Conservation (phyloP, 2,113 vertebrate species). For the Mugil cephalus region DNA sequence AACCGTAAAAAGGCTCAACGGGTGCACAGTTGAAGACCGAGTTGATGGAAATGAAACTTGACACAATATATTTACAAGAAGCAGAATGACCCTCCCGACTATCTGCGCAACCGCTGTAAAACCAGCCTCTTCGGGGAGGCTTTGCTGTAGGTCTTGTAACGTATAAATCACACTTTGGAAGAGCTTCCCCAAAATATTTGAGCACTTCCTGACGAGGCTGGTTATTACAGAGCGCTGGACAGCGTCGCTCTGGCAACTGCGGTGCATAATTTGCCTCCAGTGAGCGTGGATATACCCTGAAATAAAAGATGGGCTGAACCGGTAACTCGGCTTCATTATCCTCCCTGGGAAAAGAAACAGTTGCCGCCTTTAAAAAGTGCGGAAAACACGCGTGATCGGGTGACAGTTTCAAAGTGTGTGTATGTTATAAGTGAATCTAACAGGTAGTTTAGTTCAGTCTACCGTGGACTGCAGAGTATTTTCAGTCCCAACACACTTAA, state of each 20-base stretch:
- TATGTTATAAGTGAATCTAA: constrained; percentile 15
- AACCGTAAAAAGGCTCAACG: too few relatives aligned
- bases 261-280: constrained; percentile 69
- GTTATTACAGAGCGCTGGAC: constrained; percentile 68
- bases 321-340: constrained; percentile 26
- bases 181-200: constrained; percentile 63
- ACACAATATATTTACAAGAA: neutral
- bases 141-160: constrained; percentile 68
- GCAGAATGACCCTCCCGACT: neutral
- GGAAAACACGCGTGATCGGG: constrained; percentile 42
- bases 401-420: constrained; percentile 35
- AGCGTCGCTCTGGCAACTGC: constrained; percentile 62
- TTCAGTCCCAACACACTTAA: constrained; percentile 2
- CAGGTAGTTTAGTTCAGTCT: constrained; percentile 62
- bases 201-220: constrained; percentile 63
- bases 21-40: too few relatives aligned
- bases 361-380: constrained; percentile 24
- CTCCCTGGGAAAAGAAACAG: constrained; percentile 18
- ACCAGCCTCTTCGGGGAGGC: constrained; percentile 15
- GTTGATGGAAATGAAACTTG: too few relatives aligned
- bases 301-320: constrained; percentile 70
- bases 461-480: constrained; percentile 35
- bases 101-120: neutral
- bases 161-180: constrained; percentile 67
- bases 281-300: constrained; percentile 49